phyloP scores from a whole-genome alignment of 2,888 invertebrate species.

The Synergus umbraculus region DNA sequence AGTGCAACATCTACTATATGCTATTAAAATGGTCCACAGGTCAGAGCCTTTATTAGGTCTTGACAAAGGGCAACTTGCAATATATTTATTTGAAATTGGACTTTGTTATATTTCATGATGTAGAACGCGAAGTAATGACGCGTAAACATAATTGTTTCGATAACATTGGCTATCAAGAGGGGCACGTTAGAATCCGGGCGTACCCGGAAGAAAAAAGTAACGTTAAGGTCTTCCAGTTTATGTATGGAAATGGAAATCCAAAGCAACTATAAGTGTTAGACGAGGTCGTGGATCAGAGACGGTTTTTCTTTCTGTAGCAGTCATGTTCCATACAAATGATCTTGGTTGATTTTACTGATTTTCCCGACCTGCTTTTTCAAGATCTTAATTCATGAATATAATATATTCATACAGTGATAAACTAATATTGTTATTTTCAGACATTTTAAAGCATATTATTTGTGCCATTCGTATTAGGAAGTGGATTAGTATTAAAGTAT shows the following conservation, averaged over 20 bases:
- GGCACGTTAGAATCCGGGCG: slow-evolving; percentile 45
- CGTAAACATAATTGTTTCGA: not conserved
- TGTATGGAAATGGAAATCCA: slow-evolving; percentile 49
- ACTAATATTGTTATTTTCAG: not conserved
- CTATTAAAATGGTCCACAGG: too few species aligned
- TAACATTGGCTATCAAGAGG: not conserved
- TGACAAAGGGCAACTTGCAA: too few species aligned
- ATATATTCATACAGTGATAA: not conserved
- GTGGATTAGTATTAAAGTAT: too few species aligned
- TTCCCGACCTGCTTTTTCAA: not conserved
- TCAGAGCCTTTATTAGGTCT: too few species aligned
- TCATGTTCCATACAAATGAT: not conserved
- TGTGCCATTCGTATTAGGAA: too few species aligned
- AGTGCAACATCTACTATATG: too few species aligned
- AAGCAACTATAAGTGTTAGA: slow-evolving; percentile 39
- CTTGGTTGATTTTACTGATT: not conserved
- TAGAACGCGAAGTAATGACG: not conserved
- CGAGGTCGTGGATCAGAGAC: slow-evolving; percentile 45
- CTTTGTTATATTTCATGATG: not conserved
- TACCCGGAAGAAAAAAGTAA: slow-evolving; percentile 49
- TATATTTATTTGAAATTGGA: too few species aligned
- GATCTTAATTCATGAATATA: not conserved
- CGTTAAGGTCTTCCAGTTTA: slow-evolving; percentile 49
- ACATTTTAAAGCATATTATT: not conserved
- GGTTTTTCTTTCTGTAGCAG: not conserved